A percentile compares a stretch with the other conserved stretches of the same genome.
Conservation (phyloP, 2,113 vertebrate species). For the Chloebia gouldiae region DNA sequence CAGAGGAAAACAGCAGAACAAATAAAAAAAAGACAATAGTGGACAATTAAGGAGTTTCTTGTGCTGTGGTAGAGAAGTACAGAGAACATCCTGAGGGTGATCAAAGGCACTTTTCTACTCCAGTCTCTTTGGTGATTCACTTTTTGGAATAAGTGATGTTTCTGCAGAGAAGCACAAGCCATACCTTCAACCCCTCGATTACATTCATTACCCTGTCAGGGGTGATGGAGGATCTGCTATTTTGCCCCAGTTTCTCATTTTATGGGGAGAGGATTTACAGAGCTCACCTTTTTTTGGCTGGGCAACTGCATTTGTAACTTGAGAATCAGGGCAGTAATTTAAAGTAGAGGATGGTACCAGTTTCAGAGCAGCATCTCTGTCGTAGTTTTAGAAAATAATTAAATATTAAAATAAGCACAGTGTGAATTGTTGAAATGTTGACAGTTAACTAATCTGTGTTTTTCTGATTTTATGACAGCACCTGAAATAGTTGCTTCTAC, state of each 20-base stretch:
- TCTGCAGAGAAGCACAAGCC: not conserved
- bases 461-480: not conserved
- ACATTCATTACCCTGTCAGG: not conserved
- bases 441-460: not conserved
- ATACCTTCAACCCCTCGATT: not conserved
- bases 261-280: not conserved
- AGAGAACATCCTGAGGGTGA: not conserved
- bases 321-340: not conserved
- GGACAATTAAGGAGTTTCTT: not conserved
- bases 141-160: not conserved
- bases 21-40: not conserved
- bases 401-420: conserved; percentile 15
- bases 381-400: not conserved
- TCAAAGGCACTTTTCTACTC: not conserved
- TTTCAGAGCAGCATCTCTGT: not conserved
- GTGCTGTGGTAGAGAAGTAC: not conserved
- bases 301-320: not conserved
- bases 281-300: not conserved
- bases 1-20: not conserved
- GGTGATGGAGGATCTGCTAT: not conserved
- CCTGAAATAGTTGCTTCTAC: not conserved
- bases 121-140: not conserved
- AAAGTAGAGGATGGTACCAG: not conserved
- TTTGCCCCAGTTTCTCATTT: not conserved
- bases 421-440: not conserved